phyloP scores from a whole-genome alignment of 1,140 invertebrate species.

The Diachasmimorpha longicaudata region DNA sequence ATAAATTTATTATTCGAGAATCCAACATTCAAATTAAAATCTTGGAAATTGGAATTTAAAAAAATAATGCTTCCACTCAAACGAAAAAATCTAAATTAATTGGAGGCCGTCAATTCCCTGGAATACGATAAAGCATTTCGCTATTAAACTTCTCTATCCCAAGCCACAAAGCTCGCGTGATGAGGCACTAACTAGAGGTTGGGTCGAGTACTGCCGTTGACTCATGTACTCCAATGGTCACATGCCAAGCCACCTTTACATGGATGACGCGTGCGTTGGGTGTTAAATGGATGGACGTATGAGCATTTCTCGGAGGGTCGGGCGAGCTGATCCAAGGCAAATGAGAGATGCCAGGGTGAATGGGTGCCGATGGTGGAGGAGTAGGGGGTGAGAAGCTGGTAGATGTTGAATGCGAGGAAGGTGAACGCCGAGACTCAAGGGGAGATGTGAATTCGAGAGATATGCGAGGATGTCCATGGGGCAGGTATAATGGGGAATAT shows the following conservation, averaged over 20 bases:
- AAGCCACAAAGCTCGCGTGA: not conserved
- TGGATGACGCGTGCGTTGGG: not conserved
- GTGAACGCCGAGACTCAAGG: not conserved
- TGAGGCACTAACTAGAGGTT: not conserved
- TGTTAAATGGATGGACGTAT: not conserved
- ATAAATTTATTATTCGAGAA: too few species aligned
- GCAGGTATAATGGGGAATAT: not conserved
- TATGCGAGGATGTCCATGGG: not conserved
- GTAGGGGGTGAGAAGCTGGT: too few species aligned
- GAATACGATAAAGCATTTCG: not conserved
- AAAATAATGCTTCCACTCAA: too few species aligned
- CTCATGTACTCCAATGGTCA: not conserved
- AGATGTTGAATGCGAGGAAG: not conserved
- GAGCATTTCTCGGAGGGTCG: not conserved
- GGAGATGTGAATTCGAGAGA: not conserved
- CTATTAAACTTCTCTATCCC: not conserved
- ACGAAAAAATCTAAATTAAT: too few species aligned
- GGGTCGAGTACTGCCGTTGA: not conserved
- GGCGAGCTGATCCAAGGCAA: not conserved
- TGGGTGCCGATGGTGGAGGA: not conserved
- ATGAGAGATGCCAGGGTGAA: not conserved
- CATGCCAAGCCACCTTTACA: not conserved
- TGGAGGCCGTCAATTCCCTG: not conserved
- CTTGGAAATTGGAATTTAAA: too few species aligned
- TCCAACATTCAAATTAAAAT: too few species aligned